Evolutionary conservation across 2,113 vertebrate genomes (phyloP), one percentile per base, ranked within the genome.

Genomic region (Leucopsar rothschildi): DNA sequence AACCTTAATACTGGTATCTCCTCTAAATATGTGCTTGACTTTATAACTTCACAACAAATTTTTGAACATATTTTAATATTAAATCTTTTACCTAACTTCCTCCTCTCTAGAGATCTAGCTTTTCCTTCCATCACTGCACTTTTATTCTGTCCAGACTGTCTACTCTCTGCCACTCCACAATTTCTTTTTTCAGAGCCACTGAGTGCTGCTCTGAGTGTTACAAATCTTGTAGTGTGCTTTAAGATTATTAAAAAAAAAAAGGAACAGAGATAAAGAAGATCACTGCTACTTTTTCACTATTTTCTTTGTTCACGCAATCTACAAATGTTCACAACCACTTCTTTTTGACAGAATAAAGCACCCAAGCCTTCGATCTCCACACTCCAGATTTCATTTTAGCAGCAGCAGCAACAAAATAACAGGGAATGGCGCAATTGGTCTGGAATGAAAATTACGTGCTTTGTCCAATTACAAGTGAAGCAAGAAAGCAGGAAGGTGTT

Each of bases 401-500:
- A 97, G 66, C 61, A 96, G 87, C 50, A 93, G 39, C 63, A 80
- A 57, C 50, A 86, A 80, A 86, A 22, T 35, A 75, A 87, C 53
- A 33, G 33, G 22, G 57, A 93, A 89, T 16, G 80, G 61, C 2
- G n/a, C 70, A 89, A 56, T 40, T 75, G 61, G 87, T 63, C 93
- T 85, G 81, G 78, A 94, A 85, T 85, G 80, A 92, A 86, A 97
- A 92, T 75, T 45, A 59, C 1, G 1, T 59, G 28, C 76, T 94
- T 86, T 93, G 76, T 80, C 72, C 91, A 92, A 77, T 73, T 77
- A 83, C 82, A 90, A 92, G 60, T 22, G 69, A 92, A 92, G 72
- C 86, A 93, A 81, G 88, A 92, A 94, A 95, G 70, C 25, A 79
- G 59, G 59, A 95, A 93, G 86, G 86, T 95, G 84, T 78, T 57